A percentile compares a stretch with the other conserved stretches of the same genome.
Conservation (phyloP, 2,113 vertebrate genomes). For the Stegostoma tigrinum region DNA sequence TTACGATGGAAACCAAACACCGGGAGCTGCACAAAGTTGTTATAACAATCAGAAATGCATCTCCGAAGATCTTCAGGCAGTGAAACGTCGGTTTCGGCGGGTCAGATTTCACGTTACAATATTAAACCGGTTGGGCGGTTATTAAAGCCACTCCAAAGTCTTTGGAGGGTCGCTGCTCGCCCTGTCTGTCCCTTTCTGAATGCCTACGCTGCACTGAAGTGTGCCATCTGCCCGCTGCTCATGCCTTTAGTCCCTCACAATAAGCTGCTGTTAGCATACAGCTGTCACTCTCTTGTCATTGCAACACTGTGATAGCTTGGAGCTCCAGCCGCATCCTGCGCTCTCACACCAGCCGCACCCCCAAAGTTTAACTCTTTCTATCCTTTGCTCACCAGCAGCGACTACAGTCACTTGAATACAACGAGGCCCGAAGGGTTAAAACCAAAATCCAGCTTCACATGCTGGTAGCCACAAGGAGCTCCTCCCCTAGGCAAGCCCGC, state of each 20-base stretch:
- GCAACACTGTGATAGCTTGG: background rate
- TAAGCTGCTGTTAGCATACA: conserved; percentile 67
- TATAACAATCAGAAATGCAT: background rate
- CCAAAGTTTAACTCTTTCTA: background rate
- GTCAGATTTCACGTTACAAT: background rate
- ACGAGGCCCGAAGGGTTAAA: background rate
- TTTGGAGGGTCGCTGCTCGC: background rate
- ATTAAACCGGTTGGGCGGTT: background rate
- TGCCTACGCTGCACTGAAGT: conserved; percentile 20
- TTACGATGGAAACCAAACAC: no score
- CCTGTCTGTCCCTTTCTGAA: background rate
- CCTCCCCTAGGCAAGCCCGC: background rate
- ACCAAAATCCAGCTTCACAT: background rate
- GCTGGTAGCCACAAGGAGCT: background rate
- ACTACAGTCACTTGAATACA: background rate
- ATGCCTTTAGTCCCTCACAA: conserved; percentile 43
- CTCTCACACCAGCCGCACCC: background rate
- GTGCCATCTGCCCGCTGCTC: conserved; percentile 46
- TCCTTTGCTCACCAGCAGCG: background rate
- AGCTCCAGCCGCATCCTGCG: conserved; percentile 23
- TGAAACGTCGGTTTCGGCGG: background rate
- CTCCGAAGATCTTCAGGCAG: background rate
- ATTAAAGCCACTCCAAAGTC: background rate
- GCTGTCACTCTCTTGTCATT: conserved; percentile 52
- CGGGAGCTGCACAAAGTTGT: background rate